Conservation (phyloP, 2,797 vertebrate species). For the Cetoscarus ocellatus region DNA sequence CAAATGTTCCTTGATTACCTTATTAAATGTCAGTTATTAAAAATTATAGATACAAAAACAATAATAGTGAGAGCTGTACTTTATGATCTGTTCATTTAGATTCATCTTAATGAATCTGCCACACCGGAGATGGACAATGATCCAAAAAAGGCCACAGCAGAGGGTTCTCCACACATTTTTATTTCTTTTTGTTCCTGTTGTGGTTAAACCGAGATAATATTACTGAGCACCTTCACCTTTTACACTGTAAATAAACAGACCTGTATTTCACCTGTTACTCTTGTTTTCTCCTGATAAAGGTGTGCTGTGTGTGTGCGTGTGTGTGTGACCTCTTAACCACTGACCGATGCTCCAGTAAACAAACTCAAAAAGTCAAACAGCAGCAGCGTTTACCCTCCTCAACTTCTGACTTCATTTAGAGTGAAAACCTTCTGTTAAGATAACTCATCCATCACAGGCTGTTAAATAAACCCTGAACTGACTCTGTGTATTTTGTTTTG, state of each 20-base stretch:
- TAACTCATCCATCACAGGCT: background rate
- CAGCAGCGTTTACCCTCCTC: conserved; percentile 34
- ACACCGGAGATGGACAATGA: no score
- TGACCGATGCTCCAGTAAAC: conserved; percentile 53
- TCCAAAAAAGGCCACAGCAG: no score
- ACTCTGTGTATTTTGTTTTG: background rate
- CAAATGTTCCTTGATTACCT: no score
- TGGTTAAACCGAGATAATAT: conserved; percentile 4
- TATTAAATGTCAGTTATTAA: no score
- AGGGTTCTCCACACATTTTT: no score
- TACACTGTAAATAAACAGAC: conserved; percentile 32
- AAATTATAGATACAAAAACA: no score
- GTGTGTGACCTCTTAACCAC: conserved; percentile 47
- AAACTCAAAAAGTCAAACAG: conserved; percentile 53
- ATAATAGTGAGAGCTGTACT: no score
- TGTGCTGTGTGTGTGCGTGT: conserved; percentile 1
- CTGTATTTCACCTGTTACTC: conserved; percentile 23
- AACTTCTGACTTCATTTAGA: conserved; percentile 16
- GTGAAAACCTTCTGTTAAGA: conserved; percentile 8
- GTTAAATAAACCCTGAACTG: background rate
- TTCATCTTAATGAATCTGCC: no score
- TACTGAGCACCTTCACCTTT: conserved; percentile 15
- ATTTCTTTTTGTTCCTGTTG: background rate
- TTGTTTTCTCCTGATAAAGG: conserved; percentile 57
- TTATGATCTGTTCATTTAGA: no score